These are phyloP conservation scores for Sitta europaea DNA, from an alignment of 2,113 vertebrate species.

Conservation along the genomic window DNA sequence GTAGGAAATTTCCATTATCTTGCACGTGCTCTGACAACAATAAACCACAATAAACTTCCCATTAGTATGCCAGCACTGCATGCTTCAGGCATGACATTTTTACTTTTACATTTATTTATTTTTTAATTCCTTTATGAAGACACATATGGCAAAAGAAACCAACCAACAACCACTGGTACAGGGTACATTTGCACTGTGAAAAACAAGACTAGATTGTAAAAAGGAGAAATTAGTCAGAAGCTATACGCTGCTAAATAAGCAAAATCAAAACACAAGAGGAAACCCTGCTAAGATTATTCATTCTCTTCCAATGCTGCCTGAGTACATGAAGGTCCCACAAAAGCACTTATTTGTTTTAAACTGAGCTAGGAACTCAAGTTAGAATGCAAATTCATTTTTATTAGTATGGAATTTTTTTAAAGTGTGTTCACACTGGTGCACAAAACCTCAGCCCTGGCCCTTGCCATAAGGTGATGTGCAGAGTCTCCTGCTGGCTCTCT, in stretches of 20 bases:
- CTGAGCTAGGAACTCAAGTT: neutral
- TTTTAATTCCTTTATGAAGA: slow-evolving; percentile 11
- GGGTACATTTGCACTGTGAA: neutral
- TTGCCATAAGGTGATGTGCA: neutral
- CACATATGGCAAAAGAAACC: neutral
- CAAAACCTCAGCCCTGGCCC: neutral
- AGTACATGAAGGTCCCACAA: neutral
- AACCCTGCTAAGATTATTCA: neutral
- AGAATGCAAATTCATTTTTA: neutral
- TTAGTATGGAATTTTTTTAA: neutral
- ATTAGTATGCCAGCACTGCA: neutral
- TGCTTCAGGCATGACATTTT: slow-evolving; percentile 17
- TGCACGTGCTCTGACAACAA: neutral
- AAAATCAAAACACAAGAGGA: neutral
- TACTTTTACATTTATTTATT: slow-evolving; percentile 8
- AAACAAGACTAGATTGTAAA: neutral
- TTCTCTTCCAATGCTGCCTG: neutral
- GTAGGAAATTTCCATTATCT: slow-evolving; percentile 21
- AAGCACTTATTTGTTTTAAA: neutral
- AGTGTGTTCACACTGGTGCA: neutral
- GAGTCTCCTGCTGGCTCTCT: neutral
- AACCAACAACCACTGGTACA: neutral
- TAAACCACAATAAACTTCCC: slow-evolving; percentile 12
- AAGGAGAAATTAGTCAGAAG: neutral
- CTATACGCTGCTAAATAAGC: neutral